A percentile compares a stretch with the other conserved stretches of the same genome.
These are phyloP conservation scores for Chlamydotis undulata DNA, from an alignment of 2,113 vertebrate species.

Conservation along the genomic window DNA sequence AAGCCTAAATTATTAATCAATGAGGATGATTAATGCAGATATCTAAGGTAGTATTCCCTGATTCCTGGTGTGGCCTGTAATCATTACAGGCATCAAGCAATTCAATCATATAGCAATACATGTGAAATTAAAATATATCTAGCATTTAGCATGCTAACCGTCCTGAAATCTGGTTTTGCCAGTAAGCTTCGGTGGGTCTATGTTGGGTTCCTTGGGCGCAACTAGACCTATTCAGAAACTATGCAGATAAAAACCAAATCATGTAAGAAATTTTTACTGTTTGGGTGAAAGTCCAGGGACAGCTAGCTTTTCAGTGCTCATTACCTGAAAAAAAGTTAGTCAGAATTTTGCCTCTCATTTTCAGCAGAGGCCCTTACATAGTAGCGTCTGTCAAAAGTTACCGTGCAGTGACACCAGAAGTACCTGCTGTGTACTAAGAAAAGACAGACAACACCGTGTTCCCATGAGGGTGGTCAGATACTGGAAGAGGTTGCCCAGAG, in stretches of 20 bases:
- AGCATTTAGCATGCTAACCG: not conserved
- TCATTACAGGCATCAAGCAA: not conserved
- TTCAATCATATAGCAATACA: not conserved
- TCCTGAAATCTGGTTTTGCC: not conserved
- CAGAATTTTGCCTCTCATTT: not conserved
- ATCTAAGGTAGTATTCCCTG: not conserved
- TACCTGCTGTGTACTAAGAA: not conserved
- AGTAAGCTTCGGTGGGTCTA: not conserved
- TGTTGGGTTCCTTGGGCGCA: not conserved
- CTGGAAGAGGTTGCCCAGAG: not conserved
- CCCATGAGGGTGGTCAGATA: not conserved
- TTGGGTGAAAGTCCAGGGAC: slow-evolving; percentile 27
- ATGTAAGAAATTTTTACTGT: not conserved
- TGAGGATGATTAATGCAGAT: not conserved
- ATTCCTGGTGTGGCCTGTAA: not conserved
- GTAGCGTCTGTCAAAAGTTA: not conserved
- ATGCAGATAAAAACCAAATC: not conserved
- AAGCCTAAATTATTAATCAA: not conserved
- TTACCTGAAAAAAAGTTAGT: slow-evolving; percentile 14
- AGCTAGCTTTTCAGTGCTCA: slow-evolving; percentile 3
- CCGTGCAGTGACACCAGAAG: not conserved
- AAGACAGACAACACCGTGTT: not conserved
- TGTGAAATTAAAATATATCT: not conserved
- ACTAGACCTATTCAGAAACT: not conserved
- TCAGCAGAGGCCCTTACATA: not conserved